Percentiles rank a stretch among this genome's conserved stretches.
Conservation (phyloP, 2,113 vertebrate species). For the Aspiorhynchus laticeps region DNA sequence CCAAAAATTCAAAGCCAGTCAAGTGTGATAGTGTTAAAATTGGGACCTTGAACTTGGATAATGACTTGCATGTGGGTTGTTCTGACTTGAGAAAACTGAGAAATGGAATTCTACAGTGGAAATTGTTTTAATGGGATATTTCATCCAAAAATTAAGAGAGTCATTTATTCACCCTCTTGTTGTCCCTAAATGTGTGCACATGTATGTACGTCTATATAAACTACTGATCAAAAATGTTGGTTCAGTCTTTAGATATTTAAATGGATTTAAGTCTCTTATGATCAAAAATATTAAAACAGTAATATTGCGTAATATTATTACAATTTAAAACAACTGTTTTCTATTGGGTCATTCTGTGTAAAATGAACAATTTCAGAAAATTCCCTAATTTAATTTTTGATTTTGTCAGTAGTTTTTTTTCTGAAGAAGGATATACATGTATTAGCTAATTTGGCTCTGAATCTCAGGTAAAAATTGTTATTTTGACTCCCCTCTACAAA, state of each 20-base stretch:
- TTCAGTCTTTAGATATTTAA: background rate
- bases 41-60: background rate
- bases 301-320: no score
- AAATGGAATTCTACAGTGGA: background rate
- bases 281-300: no score
- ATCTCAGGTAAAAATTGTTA: no score
- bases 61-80: background rate
- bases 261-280: no score
- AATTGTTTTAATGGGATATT: background rate
- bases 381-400: no score
- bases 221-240: background rate
- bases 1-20: background rate
- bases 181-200: background rate
- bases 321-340: no score
- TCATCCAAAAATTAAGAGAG: background rate
- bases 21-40: background rate
- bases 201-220: background rate
- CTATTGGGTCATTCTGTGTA: no score
- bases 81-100: background rate
- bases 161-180: background rate
- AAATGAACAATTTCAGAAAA: no score
- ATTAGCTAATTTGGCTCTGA: no score
- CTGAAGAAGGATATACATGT: no score
- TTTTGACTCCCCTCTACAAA: no score
- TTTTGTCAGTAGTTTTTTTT: no score